Conservation (phyloP, 2,797 vertebrate genomes). For the Threskiornis aethiopicus region DNA sequence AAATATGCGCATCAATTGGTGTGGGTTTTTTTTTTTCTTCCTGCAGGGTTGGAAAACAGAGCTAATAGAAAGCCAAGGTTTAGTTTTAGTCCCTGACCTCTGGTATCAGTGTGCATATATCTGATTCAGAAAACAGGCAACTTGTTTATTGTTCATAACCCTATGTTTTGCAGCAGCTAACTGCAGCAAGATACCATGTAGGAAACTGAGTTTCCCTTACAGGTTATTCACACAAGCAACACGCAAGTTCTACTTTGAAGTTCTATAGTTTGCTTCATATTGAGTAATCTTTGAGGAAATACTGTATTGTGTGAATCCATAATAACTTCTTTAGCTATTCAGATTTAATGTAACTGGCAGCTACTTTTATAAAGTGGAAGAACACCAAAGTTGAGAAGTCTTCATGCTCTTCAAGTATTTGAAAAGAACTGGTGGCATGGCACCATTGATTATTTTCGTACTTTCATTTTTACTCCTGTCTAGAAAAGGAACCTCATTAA, state of each 20-base stretch:
- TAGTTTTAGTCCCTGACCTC: background rate
- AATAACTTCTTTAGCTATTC: background rate
- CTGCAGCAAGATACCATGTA: background rate
- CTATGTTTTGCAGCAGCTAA: background rate
- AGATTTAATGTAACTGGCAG: background rate
- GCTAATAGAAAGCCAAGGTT: background rate
- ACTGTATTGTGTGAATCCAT: rapidly evolving
- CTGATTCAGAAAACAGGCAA: background rate
- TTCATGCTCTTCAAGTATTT: background rate
- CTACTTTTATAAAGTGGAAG: background rate
- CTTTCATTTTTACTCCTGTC: background rate
- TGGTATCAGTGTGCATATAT: background rate
- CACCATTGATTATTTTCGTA: background rate
- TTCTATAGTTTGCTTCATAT: background rate
- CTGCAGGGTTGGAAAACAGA: background rate
- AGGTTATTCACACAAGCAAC: background rate
- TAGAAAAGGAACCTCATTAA: background rate
- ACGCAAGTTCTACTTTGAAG: background rate
- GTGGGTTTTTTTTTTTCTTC: background rate
- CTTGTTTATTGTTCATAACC: background rate
- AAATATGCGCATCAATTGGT: background rate
- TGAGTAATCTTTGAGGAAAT: background rate
- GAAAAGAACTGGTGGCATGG: background rate
- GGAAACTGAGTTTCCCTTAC: background rate
- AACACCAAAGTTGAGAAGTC: background rate